A percentile compares a stretch with the other conserved stretches of the same genome.
Conservation (phyloP, 2,888 invertebrate genomes). For the Agrotis exclamationis region DNA sequence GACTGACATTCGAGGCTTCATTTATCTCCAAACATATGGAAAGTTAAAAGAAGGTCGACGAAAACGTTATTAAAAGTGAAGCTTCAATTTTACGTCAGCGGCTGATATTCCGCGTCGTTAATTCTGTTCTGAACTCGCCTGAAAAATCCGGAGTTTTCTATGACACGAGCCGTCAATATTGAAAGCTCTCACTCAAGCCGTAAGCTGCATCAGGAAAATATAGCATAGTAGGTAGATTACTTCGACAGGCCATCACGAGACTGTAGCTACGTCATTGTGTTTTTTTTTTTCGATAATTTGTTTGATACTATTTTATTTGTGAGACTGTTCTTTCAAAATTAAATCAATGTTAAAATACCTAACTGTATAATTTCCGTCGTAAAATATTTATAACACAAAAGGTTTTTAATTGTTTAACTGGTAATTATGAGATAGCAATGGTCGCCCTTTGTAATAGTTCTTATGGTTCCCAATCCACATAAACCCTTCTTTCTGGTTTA, state of each 20-base stretch:
- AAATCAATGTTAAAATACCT: too few species aligned
- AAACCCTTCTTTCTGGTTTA: too few species aligned
- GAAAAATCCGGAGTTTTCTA: not conserved
- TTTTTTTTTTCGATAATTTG: too few species aligned
- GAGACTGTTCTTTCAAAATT: too few species aligned
- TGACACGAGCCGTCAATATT: conserved; percentile 9
- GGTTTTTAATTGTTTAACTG: too few species aligned
- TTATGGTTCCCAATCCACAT: too few species aligned
- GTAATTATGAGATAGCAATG: too few species aligned
- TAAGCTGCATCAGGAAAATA: conserved; percentile 9
- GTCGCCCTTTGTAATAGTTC: too few species aligned
- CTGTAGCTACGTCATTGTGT: too few species aligned
- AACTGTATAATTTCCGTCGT: too few species aligned
- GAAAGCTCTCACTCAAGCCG: not conserved
- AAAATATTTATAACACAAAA: too few species aligned
- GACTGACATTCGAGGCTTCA: not conserved
- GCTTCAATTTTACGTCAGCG: not conserved
- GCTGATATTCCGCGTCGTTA: conserved; percentile 22
- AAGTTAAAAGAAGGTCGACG: conserved; percentile 1
- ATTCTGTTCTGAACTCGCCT: not conserved
- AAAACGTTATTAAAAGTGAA: not conserved
- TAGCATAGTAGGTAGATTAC: not conserved
- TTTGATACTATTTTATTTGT: too few species aligned
- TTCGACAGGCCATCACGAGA: not conserved
- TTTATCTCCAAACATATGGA: not conserved